These are phyloP conservation scores for Porites lobata DNA, from an alignment of 92 coral and sea anemone genomes.

Conservation along the genomic window DNA sequence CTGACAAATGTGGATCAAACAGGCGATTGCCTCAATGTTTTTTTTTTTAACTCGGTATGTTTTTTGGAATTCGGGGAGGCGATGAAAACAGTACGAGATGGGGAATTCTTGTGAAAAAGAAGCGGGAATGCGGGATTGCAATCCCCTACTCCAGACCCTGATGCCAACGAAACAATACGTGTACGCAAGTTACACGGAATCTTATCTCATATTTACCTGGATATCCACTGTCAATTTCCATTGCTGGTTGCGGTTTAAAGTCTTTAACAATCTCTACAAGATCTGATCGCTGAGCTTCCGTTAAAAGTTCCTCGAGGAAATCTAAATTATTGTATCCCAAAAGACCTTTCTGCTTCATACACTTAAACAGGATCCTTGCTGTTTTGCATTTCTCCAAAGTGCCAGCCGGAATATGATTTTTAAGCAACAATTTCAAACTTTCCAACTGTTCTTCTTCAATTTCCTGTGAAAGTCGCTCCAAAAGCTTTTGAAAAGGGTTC, in stretches of 20 bases:
- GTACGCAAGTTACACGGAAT: too few relatives aligned
- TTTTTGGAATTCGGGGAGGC: too few relatives aligned
- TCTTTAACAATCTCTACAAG: not conserved
- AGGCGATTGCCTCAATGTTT: too few relatives aligned
- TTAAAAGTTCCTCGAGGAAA: slow-evolving; percentile 3
- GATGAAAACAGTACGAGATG: too few relatives aligned
- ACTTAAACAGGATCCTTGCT: not conserved
- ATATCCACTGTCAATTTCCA: not conserved
- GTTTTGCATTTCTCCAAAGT: slow-evolving; percentile 18
- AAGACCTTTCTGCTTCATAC: slow-evolving; percentile 7
- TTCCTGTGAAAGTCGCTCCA: slow-evolving; percentile 31
- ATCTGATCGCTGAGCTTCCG: slow-evolving; percentile 2
- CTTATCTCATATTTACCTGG: too few relatives aligned
- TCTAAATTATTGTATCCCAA: slow-evolving; percentile 25
- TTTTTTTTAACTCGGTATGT: too few relatives aligned
- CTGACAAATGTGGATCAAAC: too few relatives aligned
- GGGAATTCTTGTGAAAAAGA: too few relatives aligned
- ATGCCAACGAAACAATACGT: too few relatives aligned
- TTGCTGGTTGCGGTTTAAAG: not conserved
- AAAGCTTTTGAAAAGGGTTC: not conserved
- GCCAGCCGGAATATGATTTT: slow-evolving; percentile 7
- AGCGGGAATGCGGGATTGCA: too few relatives aligned
- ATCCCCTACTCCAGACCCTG: too few relatives aligned
- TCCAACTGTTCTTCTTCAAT: slow-evolving; percentile 10
- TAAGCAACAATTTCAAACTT: slow-evolving; percentile 22